Conservation (phyloP, 2,113 vertebrate species). For the Setophaga coronata region DNA sequence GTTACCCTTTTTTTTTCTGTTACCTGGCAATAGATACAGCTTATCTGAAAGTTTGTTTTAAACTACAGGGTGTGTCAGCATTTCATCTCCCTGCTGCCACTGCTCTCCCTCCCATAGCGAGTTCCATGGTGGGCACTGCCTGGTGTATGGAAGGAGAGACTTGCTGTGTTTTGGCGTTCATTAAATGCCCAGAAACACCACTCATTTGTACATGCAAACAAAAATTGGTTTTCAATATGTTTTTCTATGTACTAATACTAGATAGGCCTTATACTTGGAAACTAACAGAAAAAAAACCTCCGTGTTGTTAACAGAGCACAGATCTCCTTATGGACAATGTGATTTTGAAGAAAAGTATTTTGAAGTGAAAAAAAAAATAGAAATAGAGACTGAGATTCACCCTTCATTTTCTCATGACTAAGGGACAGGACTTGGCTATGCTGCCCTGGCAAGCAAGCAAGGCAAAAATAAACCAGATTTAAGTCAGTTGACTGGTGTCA, state of each 20-base stretch:
- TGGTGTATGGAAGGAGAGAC: background rate
- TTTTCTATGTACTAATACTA: background rate
- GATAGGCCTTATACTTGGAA: background rate
- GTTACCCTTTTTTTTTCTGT: background rate
- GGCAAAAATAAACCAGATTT: background rate
- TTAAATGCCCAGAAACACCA: background rate
- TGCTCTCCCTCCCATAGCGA: background rate
- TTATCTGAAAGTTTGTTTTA: background rate
- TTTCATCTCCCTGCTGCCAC: background rate
- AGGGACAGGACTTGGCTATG: background rate
- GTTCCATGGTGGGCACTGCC: fast-evolving
- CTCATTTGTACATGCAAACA: background rate
- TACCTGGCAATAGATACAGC: background rate
- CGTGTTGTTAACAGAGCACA: background rate
- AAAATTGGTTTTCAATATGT: background rate
- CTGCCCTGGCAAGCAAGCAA: background rate
- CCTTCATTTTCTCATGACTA: background rate
- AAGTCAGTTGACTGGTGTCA: background rate
- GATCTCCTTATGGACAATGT: background rate
- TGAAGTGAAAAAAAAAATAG: background rate
- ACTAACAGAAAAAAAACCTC: background rate
- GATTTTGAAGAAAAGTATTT: background rate
- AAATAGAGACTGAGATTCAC: background rate
- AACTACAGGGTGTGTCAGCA: background rate
- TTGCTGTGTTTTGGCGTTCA: background rate